Conservation (phyloP, 2,888 invertebrate genomes). For the Copidosoma aretas region DNA sequence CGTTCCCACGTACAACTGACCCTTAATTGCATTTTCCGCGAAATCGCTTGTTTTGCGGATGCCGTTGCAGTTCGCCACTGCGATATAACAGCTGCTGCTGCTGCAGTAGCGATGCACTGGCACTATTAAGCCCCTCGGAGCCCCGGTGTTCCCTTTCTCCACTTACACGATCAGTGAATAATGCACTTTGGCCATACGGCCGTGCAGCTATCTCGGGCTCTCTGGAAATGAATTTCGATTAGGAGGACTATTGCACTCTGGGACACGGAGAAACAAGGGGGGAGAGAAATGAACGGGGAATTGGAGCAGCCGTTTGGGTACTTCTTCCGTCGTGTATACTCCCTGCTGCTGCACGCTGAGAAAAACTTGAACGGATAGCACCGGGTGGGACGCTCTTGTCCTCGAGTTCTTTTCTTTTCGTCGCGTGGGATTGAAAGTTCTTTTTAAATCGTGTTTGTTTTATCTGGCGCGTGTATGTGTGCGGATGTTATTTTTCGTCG, state of each 20-base stretch:
- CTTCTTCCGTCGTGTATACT: too few species aligned
- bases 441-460: too few species aligned
- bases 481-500: background rate
- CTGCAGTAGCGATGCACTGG: too few species aligned
- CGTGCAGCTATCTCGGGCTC: background rate
- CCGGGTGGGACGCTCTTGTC: background rate
- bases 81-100: background rate
- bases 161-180: constrained; percentile 41
- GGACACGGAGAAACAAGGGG: constrained; percentile 1
- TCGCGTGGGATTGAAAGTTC: background rate
- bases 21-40: constrained; percentile 42
- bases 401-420: too few species aligned
- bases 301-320: constrained; percentile 21
- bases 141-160: too few species aligned
- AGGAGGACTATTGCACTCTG: constrained; percentile 3
- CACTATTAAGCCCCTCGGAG: too few species aligned
- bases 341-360: background rate
- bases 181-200: constrained; percentile 36
- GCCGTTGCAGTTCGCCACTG: background rate
- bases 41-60: constrained; percentile 15
- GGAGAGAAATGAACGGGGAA: constrained; percentile 33
- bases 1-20: constrained; percentile 22
- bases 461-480: too few species aligned
- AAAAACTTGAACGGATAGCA: constrained; percentile 21
- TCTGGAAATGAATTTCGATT: constrained; percentile 44